A percentile compares a stretch with the other conserved stretches of the same genome.
phyloP scores from a whole-genome alignment of 2,888 invertebrate genomes.

The Ochropacha duplaris region DNA sequence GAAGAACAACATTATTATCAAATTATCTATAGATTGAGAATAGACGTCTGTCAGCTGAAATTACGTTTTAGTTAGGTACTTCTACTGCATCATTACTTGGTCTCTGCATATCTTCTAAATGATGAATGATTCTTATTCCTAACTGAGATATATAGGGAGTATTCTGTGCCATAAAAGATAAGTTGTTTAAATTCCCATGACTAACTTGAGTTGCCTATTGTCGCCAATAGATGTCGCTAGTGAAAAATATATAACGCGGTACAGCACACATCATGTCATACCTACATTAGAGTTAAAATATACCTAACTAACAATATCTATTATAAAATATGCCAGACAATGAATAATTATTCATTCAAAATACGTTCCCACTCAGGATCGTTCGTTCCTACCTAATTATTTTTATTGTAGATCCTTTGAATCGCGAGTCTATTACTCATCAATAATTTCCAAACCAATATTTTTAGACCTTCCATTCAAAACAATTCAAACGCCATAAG shows the following conservation, averaged over 20 bases:
- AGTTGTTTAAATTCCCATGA: constrained; percentile 4
- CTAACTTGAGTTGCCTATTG: constrained; percentile 12
- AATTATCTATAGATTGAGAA: not conserved
- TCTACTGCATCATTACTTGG: too few species aligned
- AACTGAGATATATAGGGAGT: too few species aligned
- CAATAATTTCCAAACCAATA: constrained; percentile 30
- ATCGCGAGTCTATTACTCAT: constrained; percentile 33
- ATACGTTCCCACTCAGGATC: not conserved
- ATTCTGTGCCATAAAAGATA: too few species aligned
- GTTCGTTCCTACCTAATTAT: constrained; percentile 25
- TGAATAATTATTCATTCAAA: not conserved
- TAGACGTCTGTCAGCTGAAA: too few species aligned
- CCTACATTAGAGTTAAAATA: too few species aligned
- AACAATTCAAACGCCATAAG: constrained; percentile 4
- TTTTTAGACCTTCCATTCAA: constrained; percentile 9
- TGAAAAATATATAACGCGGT: not conserved
- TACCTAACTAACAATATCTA: not conserved
- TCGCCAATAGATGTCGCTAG: constrained; percentile 14
- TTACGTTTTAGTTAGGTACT: constrained; percentile 5
- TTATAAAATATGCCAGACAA: not conserved
- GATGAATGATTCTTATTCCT: too few species aligned
- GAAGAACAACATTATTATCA: not conserved
- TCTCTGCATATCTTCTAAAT: too few species aligned
- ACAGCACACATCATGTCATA: constrained; percentile 11
- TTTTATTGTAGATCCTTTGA: constrained; percentile 19